Evolutionary conservation across 2,888 invertebrate species (phyloP), one percentile per base, ranked within the genome.

Genomic region (Drosophila trichaetosa): DNA sequence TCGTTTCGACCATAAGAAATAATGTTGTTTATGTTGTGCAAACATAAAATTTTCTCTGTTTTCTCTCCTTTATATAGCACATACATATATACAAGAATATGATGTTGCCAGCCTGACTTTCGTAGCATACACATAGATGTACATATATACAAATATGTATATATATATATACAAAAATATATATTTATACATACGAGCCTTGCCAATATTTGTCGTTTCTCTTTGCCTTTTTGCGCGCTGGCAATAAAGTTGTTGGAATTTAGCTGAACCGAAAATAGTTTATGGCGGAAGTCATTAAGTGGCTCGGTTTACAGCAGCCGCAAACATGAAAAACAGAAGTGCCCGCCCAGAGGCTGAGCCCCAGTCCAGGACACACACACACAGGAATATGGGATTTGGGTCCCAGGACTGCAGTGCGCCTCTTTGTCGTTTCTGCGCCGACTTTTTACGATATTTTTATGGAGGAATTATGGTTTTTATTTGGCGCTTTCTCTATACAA

Each of bases 161-260:
- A 31, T 54, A 10, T 53, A 54, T 58, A 31, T 29, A 6, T 29
- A 11, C 27, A 13, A 40, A 52, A 33, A 13, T 48, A 54, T 63
- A 13, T 42, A 29, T 69, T 46, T 66, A 4, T 56, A 64, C 16
- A 63, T 40, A 57, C 40, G 61, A 71, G 66, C 79, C 71, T 75
- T 83, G 80, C 73, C 80, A 82, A 85, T 85, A 85, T 85, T 85
- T 85, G 85, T 86, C 85, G 82, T 73, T 80, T 71, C 76, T 71
- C 77, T 65, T 58, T 69, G 77, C 71, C 74, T 82, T 73, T 73
- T 70, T 74, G 73, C 65, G 67, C 69, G 63, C 62, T 66, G 82
- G 87, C 88, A 87, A 88, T 87, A 87, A 87, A 87, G 88, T 88
- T 85, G 87, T 87, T 88, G 87, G 88, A 88, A 88, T 87, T 87